phyloP scores from a whole-genome alignment of 2,888 invertebrate species.

The Apotomis turbidana region DNA sequence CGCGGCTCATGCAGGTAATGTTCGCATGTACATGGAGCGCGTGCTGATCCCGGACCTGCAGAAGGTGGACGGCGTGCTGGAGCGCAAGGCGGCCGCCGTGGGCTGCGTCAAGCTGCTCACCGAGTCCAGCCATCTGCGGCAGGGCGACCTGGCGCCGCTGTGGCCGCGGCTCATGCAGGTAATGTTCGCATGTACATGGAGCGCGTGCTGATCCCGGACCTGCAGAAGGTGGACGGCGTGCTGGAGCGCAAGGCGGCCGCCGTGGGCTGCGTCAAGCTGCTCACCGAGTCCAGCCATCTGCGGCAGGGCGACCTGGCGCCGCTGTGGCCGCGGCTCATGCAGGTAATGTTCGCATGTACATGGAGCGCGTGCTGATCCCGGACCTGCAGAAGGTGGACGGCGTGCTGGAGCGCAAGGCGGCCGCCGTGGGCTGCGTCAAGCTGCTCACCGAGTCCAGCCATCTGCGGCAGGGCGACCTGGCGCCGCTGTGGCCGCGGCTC shows the following conservation, averaged over 20 bases:
- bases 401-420: too few species aligned
- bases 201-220: slow-evolving; percentile 92
- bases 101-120: slow-evolving; percentile 94
- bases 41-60: slow-evolving; percentile 93
- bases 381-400: too few species aligned
- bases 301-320: slow-evolving; percentile 82
- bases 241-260: slow-evolving; percentile 96
- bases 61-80: slow-evolving; percentile 91
- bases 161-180: slow-evolving; percentile 86
- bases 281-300: slow-evolving; percentile 90
- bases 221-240: slow-evolving; percentile 92
- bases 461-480: too few species aligned
- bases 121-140: slow-evolving; percentile 87
- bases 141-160: slow-evolving; percentile 81
- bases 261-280: slow-evolving; percentile 93
- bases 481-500: too few species aligned
- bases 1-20: slow-evolving; percentile 87
- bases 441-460: too few species aligned
- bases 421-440: too few species aligned
- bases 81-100: slow-evolving; percentile 95
- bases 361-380: too few species aligned
- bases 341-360: too few species aligned
- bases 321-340: slow-evolving; percentile 85
- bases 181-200: slow-evolving; percentile 99
- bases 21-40: slow-evolving; percentile 98